phyloP scores from a whole-genome alignment of 2,888 invertebrate genomes.

The Caenorhabditis wallacei region DNA sequence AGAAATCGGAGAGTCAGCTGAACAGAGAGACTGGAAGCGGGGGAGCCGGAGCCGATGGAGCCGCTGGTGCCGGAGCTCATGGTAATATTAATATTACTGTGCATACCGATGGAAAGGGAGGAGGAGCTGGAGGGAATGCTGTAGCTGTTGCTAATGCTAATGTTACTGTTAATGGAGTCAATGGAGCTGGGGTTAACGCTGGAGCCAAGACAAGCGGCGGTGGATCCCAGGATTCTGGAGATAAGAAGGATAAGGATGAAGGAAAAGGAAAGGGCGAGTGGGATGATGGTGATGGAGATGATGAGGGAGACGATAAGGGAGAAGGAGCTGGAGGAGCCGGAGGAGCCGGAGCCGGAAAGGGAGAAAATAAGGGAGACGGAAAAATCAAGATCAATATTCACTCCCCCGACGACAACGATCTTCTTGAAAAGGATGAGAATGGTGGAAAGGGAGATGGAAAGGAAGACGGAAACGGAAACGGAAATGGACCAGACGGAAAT shows the following conservation, averaged over 20 bases:
- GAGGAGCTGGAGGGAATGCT: constrained; percentile 40
- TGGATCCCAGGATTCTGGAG: constrained; percentile 27
- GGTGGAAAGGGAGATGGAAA: constrained; percentile 30
- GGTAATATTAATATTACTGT: constrained; percentile 70
- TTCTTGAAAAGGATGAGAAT: constrained; percentile 45
- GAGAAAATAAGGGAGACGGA: constrained; percentile 14
- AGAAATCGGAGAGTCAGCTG: constrained; percentile 3
- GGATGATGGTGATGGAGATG: constrained; percentile 24
- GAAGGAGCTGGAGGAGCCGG: constrained; percentile 1
- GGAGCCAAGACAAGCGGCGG: constrained; percentile 3
- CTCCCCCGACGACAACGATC: constrained; percentile 54
- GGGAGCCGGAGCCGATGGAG: constrained; percentile 45
- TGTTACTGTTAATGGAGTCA: constrained; percentile 31
- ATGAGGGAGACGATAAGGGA: constrained; percentile 3
- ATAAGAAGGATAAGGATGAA: constrained; percentile 10
- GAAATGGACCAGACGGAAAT: constrained; percentile 1
- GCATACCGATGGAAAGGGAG: constrained; percentile 60
- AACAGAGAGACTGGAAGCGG: constrained; percentile 10
- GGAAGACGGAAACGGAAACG: constrained; percentile 8
- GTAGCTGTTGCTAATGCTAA: constrained; percentile 54
- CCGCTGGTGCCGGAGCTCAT: constrained; percentile 35
- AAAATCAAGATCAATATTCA: constrained; percentile 56
- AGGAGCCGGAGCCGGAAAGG: constrained; percentile 2
- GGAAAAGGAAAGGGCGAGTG: constrained; percentile 10
- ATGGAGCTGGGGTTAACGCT: constrained; percentile 25